Conservation (phyloP, 2,888 invertebrate species). For the Plemyria rubiginata region DNA sequence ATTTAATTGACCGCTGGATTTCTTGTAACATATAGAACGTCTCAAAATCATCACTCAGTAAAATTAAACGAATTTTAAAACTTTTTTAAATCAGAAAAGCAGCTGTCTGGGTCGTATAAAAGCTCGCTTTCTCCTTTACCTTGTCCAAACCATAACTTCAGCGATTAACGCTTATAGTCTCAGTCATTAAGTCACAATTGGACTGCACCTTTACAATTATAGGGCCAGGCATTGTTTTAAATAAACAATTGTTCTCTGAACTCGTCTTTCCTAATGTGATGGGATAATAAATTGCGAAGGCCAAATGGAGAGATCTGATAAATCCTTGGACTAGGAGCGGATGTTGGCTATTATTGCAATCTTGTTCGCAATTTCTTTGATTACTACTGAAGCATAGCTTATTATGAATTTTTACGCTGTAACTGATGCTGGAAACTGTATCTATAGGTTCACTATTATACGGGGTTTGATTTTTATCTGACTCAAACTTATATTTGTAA, state of each 20-base stretch:
- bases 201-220: conserved; percentile 62
- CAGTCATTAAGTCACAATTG: conserved; percentile 77
- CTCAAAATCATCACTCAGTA: no score
- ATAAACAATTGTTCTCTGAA: conserved; percentile 45
- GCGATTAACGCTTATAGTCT: conserved; percentile 76
- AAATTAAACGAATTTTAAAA: no score
- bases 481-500: no score
- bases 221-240: conserved; percentile 49
- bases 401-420: neutral
- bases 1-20: no score
- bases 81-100: no score
- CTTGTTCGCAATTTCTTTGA: neutral
- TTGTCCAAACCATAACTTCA: conserved; percentile 47
- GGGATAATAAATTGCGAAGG: conserved; percentile 28
- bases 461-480: no score
- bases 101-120: neutral
- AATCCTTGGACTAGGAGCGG: conserved; percentile 26
- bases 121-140: conserved; percentile 45
- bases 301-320: conserved; percentile 31
- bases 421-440: no score
- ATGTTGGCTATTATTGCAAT: conserved; percentile 12
- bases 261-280: conserved; percentile 35
- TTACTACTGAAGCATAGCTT: neutral
- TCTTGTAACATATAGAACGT: no score
- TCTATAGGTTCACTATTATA: no score